Base-by-base conservation (phyloP, 2,797 vertebrate genomes). In the Etheostoma nigrum region DNA sequence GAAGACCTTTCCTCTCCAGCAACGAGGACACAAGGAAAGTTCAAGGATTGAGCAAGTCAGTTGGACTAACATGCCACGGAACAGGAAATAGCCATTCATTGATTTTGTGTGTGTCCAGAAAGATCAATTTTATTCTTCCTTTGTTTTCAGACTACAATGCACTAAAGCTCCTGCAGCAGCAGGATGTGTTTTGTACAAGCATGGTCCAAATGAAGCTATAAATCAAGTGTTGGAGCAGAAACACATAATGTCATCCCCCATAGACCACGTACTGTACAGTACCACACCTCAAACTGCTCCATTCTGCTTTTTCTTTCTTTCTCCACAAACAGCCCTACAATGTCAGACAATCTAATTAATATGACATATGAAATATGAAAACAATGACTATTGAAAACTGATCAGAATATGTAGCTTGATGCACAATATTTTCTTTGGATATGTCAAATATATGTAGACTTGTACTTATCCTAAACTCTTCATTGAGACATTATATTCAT, bases 101-200 rank as follows among this genome's bases (percentile, higher is more conserved):
- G 95, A 96, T 96, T 96, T 95, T 93, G 91, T 92, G 93, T 93
- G 94, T 94, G 94, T 95, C 93, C 94, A 93, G 89, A 94, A 94
- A 94, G 94, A 96, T 96, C 95, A 95, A 96, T 96, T 95, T 94
- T 92, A 94, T 95, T 95, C 93, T 95, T 94, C 94, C 92, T 95
- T 95, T 95, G 95, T 96, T 95, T 95, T 95, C 93, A 88, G 92
- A 94, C 93, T 93, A 95, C 94, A 95, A 95, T 95, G 93, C 91
- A 91, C 91, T 92, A 94, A 93, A 94, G 92, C 93, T 89, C 87
- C 86, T 80, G 91, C 89, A 90, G 93, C 89, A 90, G 93, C 94
- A 95, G 94, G 94, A 95, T 94, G 89, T 94, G 94, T 95, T 94
- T 91, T 73, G 89, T 94, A 94, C 91, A 92, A 90, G 89, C 88